phyloP scores from a whole-genome alignment of 2,113 vertebrate species.

The Sphaerodactylus townsendi region DNA sequence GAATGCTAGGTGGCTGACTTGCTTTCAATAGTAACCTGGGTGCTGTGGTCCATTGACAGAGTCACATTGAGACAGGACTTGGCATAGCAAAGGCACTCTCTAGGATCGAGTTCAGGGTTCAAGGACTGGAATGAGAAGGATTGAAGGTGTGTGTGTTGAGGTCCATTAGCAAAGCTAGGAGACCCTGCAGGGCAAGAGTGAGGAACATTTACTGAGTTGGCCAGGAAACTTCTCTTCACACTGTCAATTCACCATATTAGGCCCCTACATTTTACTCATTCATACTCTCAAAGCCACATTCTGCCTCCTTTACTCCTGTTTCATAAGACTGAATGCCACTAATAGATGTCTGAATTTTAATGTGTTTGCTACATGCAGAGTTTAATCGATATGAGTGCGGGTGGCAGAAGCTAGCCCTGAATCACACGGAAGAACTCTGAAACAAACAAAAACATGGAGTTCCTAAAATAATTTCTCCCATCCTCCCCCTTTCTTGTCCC shows the following conservation, averaged over 20 bases:
- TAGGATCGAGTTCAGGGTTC: not conserved
- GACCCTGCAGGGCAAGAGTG: constrained; percentile 25
- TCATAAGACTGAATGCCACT: constrained; percentile 4
- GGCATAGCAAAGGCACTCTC: constrained; percentile 1
- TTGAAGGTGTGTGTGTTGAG: constrained; percentile 29
- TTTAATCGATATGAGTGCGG: constrained; percentile 56
- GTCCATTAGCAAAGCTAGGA: constrained; percentile 38
- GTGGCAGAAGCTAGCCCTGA: constrained; percentile 55
- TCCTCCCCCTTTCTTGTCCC: constrained; percentile 81
- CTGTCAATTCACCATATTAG: constrained; percentile 46
- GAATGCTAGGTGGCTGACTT: constrained; percentile 34
- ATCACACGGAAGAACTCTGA: constrained; percentile 56
- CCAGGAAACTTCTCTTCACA: constrained; percentile 13
- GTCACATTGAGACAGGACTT: constrained; percentile 4
- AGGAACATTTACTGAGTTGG: constrained; percentile 42
- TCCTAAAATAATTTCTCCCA: constrained; percentile 77
- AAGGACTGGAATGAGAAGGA: constrained; percentile 34
- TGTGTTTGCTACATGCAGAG: constrained; percentile 42
- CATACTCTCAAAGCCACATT: constrained; percentile 19
- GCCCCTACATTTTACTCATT: constrained; percentile 21
- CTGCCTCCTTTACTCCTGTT: constrained; percentile 40
- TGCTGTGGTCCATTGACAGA: not conserved
- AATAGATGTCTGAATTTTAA: constrained; percentile 9
- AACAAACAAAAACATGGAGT: constrained; percentile 44
- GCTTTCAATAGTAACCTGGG: constrained; percentile 25